phyloP scores from a whole-genome alignment of 2,113 vertebrate species.

The Euleptes europaea region DNA sequence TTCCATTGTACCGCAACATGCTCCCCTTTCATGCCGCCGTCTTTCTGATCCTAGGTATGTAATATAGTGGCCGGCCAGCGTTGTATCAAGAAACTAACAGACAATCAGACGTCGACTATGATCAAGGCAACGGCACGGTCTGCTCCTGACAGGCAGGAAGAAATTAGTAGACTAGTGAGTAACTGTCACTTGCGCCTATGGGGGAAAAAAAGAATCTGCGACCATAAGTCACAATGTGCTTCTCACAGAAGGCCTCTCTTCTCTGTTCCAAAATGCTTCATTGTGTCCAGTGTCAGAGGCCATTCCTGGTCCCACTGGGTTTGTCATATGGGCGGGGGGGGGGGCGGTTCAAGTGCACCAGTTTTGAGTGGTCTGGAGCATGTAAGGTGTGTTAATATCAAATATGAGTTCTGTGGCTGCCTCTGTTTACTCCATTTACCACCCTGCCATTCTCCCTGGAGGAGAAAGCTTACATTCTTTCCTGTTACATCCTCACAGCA shows the following conservation, averaged over 20 bases:
- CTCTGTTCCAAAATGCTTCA: background rate
- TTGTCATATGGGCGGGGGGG: background rate
- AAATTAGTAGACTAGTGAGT: constrained; percentile 97
- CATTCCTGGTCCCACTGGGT: background rate
- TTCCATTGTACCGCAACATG: fast-evolving
- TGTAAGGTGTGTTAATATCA: background rate
- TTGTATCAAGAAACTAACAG: constrained; percentile 98
- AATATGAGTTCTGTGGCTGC: too few species aligned
- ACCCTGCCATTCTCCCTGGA: too few species aligned
- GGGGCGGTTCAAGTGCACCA: too few species aligned
- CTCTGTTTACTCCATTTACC: too few species aligned
- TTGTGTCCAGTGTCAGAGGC: background rate
- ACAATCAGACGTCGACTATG: constrained; percentile 99
- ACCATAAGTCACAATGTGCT: background rate
- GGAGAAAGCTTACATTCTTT: too few species aligned
- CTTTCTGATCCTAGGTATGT: constrained; percentile 82
- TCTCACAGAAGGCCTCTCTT: background rate
- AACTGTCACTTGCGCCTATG: constrained; percentile 17
- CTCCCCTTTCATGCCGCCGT: background rate
- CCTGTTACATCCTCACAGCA: too few species aligned
- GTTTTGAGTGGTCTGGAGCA: too few species aligned
- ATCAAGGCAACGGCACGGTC: constrained; percentile 98
- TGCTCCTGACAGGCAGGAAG: constrained; percentile 95
- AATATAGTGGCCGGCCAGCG: constrained; percentile 98
- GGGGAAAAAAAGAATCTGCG: background rate